Base-by-base conservation (phyloP, 2,113 vertebrate species). In the Caranx melampygus region DNA sequence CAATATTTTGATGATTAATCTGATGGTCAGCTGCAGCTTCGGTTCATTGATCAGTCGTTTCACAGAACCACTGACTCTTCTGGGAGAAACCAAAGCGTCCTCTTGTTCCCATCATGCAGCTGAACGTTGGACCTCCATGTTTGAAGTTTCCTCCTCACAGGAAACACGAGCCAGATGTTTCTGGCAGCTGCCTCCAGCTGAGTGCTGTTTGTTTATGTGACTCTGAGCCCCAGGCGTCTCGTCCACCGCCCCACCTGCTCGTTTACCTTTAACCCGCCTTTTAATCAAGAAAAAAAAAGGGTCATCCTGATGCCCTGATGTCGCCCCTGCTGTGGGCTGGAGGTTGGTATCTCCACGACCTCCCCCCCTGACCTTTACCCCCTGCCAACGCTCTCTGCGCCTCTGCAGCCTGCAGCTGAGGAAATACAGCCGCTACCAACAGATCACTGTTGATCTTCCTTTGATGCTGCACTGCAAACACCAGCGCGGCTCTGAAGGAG, bases 161-260 rank as follows among this genome's bases (percentile, higher is more conserved):
- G 75, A 88, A 84, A 70, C 78, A 18, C 20, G 14, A 18, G 57
- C 55, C 91, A 92, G 88, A 90, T 92, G 89, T 90, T 81, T 75
- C 6, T 82, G 64, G 74, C 85, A 81, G 60, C 75, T 88, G 81
- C 86, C 59, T 57, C 82, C 81, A 85, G 69, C 89, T 86, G 82
- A 85, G 75, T 18, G 2, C 0, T 76, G 80, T 86, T 84, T 91
- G 82, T 66, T 91, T 91, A 62, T 80, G 57, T 88, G 72, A 78
- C 76, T 58, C 37, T n/a, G 44, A 64, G 45, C 75, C 55, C 58
- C 35, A 6, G 72, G 35, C 61, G 16, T 42, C 69, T 35, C 9
- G 8, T 44, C 72, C 78, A 42, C 54, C 65, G 55, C 47, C 60
- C 70, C 78, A 61, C 67, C 65, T 64, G 55, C 70, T 16, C 72